A percentile compares a stretch with the other conserved stretches of the same genome.
Evolutionary conservation across 2,797 vertebrate genomes (phyloP).

Genomic region (Chromobotia macracanthus): DNA sequence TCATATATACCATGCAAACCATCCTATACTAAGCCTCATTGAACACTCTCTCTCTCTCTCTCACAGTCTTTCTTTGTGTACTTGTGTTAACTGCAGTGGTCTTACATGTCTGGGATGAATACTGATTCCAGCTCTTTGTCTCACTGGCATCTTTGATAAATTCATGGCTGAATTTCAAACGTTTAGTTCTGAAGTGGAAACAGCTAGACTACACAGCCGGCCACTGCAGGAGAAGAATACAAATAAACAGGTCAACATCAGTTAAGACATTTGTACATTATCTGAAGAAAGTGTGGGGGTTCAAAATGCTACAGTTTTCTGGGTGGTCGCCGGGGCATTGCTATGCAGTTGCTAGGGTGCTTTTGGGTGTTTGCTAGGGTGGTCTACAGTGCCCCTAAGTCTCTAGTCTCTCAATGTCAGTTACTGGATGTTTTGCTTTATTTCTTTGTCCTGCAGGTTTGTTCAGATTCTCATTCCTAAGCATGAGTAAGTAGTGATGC

Average conservation of each 20-base stretch:
- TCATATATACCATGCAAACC: background rate
- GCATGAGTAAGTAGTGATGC: background rate
- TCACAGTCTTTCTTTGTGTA: constrained; percentile 5
- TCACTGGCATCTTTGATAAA: constrained; percentile 3
- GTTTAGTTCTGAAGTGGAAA: too few species aligned
- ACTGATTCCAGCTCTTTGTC: constrained; percentile 24
- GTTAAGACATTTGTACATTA: background rate
- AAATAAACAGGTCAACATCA: background rate
- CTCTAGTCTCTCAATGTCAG: too few species aligned
- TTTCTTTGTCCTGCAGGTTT: background rate
- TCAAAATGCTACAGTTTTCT: background rate
- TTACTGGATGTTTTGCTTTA: too few species aligned
- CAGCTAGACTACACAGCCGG: background rate
- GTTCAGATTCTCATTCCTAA: background rate
- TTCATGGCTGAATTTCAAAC: background rate
- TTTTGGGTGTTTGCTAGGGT: background rate
- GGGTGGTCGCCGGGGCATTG: background rate
- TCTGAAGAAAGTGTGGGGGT: background rate
- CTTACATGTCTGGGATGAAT: constrained; percentile 11
- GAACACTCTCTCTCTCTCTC: too few species aligned
- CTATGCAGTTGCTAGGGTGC: background rate
- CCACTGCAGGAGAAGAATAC: background rate
- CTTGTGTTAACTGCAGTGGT: constrained; percentile 15
- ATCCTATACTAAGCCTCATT: background rate
- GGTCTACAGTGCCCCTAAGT: background rate